These are phyloP conservation scores for Sebastes hubbsi DNA, from an alignment of 2,797 vertebrate species.

Conservation along the genomic window DNA sequence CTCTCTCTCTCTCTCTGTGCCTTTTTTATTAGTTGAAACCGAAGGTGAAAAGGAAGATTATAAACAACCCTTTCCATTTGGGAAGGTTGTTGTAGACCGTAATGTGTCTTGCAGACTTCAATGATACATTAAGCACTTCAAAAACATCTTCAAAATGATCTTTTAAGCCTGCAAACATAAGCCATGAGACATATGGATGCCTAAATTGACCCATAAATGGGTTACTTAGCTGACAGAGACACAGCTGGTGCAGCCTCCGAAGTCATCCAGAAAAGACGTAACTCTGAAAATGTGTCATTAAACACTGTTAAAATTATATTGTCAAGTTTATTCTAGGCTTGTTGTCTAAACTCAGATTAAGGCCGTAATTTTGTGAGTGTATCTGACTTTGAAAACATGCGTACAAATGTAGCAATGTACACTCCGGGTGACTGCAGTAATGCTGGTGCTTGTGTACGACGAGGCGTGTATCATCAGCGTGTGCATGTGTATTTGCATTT, in stretches of 20 bases:
- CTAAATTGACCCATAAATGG: conserved; percentile 74
- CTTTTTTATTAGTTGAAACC: conserved; percentile 15
- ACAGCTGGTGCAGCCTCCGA: conserved; percentile 62
- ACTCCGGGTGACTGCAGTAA: not conserved
- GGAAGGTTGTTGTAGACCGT: conserved; percentile 10
- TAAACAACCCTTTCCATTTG: conserved; percentile 11
- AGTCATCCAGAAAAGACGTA: conserved; percentile 52
- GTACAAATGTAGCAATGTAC: not conserved
- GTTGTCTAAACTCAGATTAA: conserved; percentile 25
- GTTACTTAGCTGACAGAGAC: conserved; percentile 63
- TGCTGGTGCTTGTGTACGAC: not conserved
- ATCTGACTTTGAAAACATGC: conserved; percentile 53
- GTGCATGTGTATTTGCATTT: conserved; percentile 5
- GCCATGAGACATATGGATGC: conserved; percentile 64
- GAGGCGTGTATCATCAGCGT: not conserved
- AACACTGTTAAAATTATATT: conserved; percentile 32
- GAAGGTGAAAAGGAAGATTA: conserved; percentile 43
- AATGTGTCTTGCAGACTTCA: conserved; percentile 33
- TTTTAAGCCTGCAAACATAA: conserved; percentile 45
- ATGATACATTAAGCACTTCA: conserved; percentile 39
- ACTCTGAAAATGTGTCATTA: conserved; percentile 39
- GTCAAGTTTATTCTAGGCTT: conserved; percentile 24
- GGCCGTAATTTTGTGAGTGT: conserved; percentile 16
- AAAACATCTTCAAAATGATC: conserved; percentile 51
- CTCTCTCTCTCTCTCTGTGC: not conserved